Percentiles rank a stretch among this genome's conserved stretches.
These are phyloP conservation scores for Plutella xylostella DNA, from an alignment of 2,888 invertebrate genomes.

Conservation along the genomic window DNA sequence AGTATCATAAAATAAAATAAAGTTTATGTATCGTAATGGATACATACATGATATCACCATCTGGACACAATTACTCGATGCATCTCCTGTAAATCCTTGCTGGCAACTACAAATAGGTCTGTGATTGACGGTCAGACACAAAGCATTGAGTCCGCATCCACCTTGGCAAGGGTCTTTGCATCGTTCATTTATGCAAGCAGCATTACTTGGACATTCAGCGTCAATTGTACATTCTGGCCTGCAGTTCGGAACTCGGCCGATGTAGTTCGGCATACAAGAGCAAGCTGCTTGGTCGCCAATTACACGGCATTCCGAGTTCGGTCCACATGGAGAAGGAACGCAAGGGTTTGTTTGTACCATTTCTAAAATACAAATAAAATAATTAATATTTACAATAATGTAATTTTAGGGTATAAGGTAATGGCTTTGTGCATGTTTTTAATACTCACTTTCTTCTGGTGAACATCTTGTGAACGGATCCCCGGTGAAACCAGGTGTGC, in stretches of 20 bases:
- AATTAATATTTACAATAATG: background rate
- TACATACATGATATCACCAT: constrained; percentile 49
- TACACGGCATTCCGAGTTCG: constrained; percentile 83
- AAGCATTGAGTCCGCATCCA: constrained; percentile 81
- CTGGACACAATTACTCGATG: constrained; percentile 74
- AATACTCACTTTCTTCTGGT: constrained; percentile 74
- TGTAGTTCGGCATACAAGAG: constrained; percentile 82
- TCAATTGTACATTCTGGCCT: constrained; percentile 85
- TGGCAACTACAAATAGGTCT: constrained; percentile 84
- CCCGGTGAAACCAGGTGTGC: constrained; percentile 81
- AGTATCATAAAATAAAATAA: background rate
- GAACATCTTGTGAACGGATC: constrained; percentile 82
- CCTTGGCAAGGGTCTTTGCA: constrained; percentile 88
- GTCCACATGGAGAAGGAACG: constrained; percentile 85
- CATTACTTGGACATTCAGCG: constrained; percentile 84
- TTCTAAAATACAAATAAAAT: constrained; percentile 24
- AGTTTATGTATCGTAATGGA: constrained; percentile 14
- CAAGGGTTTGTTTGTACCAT: constrained; percentile 73
- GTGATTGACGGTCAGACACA: constrained; percentile 88
- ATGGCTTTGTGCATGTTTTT: no score
- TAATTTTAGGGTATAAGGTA: background rate
- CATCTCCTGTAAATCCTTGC: constrained; percentile 86
- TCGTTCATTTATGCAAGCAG: constrained; percentile 83
- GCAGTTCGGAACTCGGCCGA: constrained; percentile 88
- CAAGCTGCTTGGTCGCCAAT: constrained; percentile 88